phyloP scores from a whole-genome alignment of 2,797 vertebrate genomes.

The Notolabrus celidotus region DNA sequence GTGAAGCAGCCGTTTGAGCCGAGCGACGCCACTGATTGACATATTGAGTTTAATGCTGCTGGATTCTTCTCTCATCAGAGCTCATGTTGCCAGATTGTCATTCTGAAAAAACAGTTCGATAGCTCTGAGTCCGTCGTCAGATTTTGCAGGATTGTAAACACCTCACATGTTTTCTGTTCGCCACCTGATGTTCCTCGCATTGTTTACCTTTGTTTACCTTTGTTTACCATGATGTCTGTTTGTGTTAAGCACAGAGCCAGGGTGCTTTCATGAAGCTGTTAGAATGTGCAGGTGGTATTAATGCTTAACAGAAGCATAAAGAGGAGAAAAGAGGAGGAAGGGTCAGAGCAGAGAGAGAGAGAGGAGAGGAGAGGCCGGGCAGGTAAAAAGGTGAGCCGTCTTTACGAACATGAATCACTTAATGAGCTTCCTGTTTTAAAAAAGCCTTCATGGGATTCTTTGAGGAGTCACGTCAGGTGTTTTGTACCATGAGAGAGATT shows the following conservation, averaged over 20 bases:
- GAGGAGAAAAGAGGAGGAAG: slow-evolving; percentile 24
- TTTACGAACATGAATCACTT: slow-evolving; percentile 70
- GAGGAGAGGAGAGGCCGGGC: slow-evolving; percentile 17
- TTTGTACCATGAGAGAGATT: neutral
- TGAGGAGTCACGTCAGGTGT: neutral
- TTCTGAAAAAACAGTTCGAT: slow-evolving; percentile 44
- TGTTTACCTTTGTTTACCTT: slow-evolving; percentile 47
- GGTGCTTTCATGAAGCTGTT: slow-evolving; percentile 64
- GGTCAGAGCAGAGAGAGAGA: slow-evolving; percentile 26
- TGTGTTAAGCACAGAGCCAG: slow-evolving; percentile 33
- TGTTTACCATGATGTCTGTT: slow-evolving; percentile 39
- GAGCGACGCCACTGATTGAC: slow-evolving; percentile 68
- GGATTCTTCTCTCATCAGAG: slow-evolving; percentile 57
- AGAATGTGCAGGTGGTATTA: slow-evolving; percentile 38
- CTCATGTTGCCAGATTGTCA: slow-evolving; percentile 59
- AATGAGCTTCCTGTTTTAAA: slow-evolving; percentile 58
- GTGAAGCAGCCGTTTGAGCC: slow-evolving; percentile 71
- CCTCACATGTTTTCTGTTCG: slow-evolving; percentile 35
- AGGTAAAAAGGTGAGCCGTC: slow-evolving; percentile 51
- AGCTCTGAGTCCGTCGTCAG: slow-evolving; percentile 49
- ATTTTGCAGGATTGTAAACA: slow-evolving; percentile 48
- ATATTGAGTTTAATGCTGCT: slow-evolving; percentile 65
- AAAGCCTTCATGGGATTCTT: neutral
- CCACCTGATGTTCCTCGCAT: slow-evolving; percentile 20
- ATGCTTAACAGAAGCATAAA: slow-evolving; percentile 64